phyloP scores from a whole-genome alignment of 2,113 vertebrate genomes.

The Mesocricetus auratus region DNA sequence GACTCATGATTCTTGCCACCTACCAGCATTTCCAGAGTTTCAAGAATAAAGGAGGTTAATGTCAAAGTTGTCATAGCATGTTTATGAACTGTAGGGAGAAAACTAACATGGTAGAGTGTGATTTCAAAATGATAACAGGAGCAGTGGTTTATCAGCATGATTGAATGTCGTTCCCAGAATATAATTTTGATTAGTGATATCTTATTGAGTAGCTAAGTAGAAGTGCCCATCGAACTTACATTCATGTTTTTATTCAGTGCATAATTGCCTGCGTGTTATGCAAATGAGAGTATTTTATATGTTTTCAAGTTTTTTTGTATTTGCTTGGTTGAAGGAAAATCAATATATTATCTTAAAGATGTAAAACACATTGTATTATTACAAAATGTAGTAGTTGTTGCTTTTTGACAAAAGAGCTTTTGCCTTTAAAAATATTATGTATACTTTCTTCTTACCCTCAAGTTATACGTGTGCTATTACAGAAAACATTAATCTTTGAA shows the following conservation, averaged over 20 bases:
- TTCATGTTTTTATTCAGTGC: not conserved
- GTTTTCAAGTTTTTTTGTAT: conserved; percentile 33
- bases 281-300: conserved; percentile 14
- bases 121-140: not conserved
- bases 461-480: not conserved
- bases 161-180: not conserved
- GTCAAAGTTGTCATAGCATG: conserved; percentile 38
- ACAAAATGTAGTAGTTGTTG: not conserved
- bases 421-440: conserved; percentile 37
- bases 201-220: conserved; percentile 27
- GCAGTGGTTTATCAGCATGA: not conserved
- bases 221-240: not conserved
- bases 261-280: not conserved
- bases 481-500: conserved; percentile 16
- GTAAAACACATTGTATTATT: not conserved
- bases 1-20: conserved; percentile 24
- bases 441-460: not conserved
- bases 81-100: not conserved
- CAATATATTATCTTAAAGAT: conserved; percentile 13
- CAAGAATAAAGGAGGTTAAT: not conserved
- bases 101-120: not conserved
- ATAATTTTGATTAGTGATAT: conserved; percentile 18
- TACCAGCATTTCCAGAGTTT: conserved; percentile 7
- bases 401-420: not conserved
- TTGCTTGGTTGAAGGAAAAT: not conserved